Base-by-base conservation (phyloP, 2,797 vertebrate genomes). In the Dicrostonyx torquatus region DNA sequence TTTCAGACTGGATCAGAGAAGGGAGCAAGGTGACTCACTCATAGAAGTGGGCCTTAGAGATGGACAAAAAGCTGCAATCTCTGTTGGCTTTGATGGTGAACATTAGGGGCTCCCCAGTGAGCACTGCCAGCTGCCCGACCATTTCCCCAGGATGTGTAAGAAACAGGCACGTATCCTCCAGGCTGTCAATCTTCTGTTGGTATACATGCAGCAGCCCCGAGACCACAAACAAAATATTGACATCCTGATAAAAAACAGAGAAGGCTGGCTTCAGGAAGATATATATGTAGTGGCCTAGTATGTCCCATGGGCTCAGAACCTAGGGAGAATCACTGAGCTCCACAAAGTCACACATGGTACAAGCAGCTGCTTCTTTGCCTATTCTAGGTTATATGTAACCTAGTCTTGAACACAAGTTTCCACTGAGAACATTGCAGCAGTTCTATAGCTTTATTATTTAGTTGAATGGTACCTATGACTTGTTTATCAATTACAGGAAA, bases 101-200 rank as follows among this genome's bases (percentile, higher is more conserved):
- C 98, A 99, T 99, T 0, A 99, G 99, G 0, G 99, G 99, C 73
- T 99, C 99, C 3, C 99, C 99, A 0, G 99, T 99, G 79, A 99
- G 99, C 43, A 99, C 99, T 0, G 99, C 99, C 3, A 99, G 98
- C 97, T 99, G 99, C 5, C 99, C 99, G 68, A 99, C 99, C 82
- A 99, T 98, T 97, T 99, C 99, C 3, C 99, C 99, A 0, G 99
- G 99, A 80, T 99, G 99, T 14, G 99, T 98, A n/a, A 99, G 98
- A 85, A 99, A 99, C 31, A 99, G 98, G 90, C 99, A 99, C 6
- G 98, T 98, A 95, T 99, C 99, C 66, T 99, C 99, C 95, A 99
- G 98, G 0, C 99, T 98, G 98, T 99, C 99, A 0, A 99, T 99
- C 98, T 99, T 98, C n/a, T 98, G 98, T 97, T 99, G 99, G 97